These are phyloP conservation scores for Clunio marinus DNA, from an alignment of 2,888 invertebrate genomes.

Conservation along the genomic window DNA sequence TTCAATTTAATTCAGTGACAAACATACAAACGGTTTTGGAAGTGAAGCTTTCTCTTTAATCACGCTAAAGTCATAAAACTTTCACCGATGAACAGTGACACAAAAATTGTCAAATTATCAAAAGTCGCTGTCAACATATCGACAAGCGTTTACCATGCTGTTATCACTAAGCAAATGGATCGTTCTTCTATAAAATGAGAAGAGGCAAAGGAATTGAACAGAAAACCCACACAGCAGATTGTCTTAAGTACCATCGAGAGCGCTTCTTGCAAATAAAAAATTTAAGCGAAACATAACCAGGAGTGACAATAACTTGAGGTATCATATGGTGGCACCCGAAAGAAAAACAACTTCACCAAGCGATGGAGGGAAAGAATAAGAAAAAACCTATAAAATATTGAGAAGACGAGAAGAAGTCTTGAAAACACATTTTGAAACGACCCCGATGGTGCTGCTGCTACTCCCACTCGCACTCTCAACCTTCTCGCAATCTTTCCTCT, in stretches of 20 bases:
- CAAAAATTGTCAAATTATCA: conserved; percentile 6
- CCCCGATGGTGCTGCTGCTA: background rate
- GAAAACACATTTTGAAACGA: background rate
- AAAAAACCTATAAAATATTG: conserved; percentile 19
- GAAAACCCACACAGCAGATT: background rate
- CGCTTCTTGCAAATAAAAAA: conserved; percentile 20
- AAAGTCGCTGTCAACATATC: background rate
- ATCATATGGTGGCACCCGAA: background rate
- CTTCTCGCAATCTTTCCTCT: too few relatives aligned
- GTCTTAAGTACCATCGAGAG: conserved; percentile 29
- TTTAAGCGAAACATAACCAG: conserved; percentile 3
- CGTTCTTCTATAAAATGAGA: background rate
- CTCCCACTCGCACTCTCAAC: background rate
- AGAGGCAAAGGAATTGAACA: background rate
- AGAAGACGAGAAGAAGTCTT: background rate
- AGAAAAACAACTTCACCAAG: background rate
- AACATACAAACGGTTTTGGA: too few relatives aligned
- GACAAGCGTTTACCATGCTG: too few relatives aligned
- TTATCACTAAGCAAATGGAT: too few relatives aligned
- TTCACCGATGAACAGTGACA: background rate
- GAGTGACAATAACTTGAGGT: conserved; percentile 23
- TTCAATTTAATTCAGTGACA: too few relatives aligned
- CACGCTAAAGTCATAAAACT: background rate
- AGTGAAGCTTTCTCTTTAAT: background rate
- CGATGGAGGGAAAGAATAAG: too few relatives aligned